Conservation (phyloP, 37 sponge, comb jelly and placozoan species). For the Bolinopsis microptera region DNA sequence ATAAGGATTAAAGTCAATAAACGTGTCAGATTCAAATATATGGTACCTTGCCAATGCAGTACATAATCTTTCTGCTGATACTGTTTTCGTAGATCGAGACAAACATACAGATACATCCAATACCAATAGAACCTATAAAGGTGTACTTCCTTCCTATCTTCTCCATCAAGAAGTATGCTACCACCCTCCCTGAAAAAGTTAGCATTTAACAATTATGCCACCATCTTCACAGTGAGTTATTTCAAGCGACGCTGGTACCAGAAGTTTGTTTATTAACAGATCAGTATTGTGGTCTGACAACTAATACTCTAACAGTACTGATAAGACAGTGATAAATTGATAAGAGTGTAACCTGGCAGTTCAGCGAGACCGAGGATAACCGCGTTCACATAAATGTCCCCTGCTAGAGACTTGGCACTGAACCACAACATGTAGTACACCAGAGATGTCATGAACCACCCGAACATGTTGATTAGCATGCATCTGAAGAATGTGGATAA, state of each 20-base stretch:
- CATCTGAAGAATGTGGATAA: constrained; percentile 23
- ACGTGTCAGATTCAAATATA: too few species aligned
- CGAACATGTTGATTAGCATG: constrained; percentile 52
- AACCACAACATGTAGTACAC: constrained; percentile 66
- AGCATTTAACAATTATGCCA: too few species aligned
- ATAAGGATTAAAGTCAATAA: too few species aligned
- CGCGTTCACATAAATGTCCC: constrained; percentile 19
- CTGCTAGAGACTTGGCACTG: constrained; percentile 53
- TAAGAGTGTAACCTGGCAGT: constrained; percentile 49
- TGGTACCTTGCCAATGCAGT: constrained; percentile 56
- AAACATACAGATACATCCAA: constrained; percentile 33
- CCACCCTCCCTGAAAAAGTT: not conserved
- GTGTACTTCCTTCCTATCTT: constrained; percentile 41
- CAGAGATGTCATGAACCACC: constrained; percentile 63
- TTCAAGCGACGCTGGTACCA: too few species aligned
- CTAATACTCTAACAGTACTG: too few species aligned
- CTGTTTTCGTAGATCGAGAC: not conserved
- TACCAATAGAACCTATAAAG: constrained; percentile 6
- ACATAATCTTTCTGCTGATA: constrained; percentile 15
- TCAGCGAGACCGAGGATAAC: constrained; percentile 42
- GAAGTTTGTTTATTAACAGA: too few species aligned
- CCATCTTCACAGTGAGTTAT: too few species aligned
- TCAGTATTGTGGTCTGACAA: too few species aligned
- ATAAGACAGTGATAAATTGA: too few species aligned
- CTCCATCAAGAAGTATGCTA: constrained; percentile 15